Base-by-base conservation (phyloP, 2,797 vertebrate genomes). In the Decapterus maruadsi region DNA sequence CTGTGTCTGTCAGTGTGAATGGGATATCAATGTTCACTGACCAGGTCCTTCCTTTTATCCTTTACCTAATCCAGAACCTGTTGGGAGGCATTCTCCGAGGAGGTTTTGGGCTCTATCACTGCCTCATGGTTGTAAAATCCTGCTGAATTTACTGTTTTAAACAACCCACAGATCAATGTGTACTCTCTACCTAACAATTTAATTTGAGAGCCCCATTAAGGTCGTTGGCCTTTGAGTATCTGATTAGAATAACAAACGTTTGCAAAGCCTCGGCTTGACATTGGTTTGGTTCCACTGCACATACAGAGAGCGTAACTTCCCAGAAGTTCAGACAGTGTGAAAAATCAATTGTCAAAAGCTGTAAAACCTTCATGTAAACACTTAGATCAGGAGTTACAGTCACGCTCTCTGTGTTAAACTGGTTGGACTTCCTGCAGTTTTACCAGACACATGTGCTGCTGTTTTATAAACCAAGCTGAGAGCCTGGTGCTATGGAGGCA, bases 191-290 rank as follows among this genome's bases (percentile, higher is more conserved):
- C 65, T 48, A 11, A 31, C 40, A 78, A 42, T 14, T 82, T 77
- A 43, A 73, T 74, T 80, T 74, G 68, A 81, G 50, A 60, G 76
- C 68, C 64, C 76, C 75, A 78, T 78, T 84, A 83, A 68, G 42
- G 51, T 29, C 54, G 73, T 26, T 54, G 64, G 65, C 66, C 81
- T 82, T 82, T 80, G 67, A 78, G 61, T 72, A 68, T 73, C 46
- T 58, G 72, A 88, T 83, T 75, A 82, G 40, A 29, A 48, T 72
- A 76, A 77, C 42, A 84, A 81, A 83, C 3, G 0, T 38, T 48
- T 62, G 45, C 72, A 40, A 75, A 3, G 56, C 58, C 45, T 42
- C 62, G 51, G 43, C 26, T 36, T 71, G 78, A 77, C 56, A 62
- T 13, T 34, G 36, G 42, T 55, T 19, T 26, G 79, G 14, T 26